Evolutionary conservation across 1,140 invertebrate genomes (phyloP).

Genomic region (Drosophila leontia): DNA sequence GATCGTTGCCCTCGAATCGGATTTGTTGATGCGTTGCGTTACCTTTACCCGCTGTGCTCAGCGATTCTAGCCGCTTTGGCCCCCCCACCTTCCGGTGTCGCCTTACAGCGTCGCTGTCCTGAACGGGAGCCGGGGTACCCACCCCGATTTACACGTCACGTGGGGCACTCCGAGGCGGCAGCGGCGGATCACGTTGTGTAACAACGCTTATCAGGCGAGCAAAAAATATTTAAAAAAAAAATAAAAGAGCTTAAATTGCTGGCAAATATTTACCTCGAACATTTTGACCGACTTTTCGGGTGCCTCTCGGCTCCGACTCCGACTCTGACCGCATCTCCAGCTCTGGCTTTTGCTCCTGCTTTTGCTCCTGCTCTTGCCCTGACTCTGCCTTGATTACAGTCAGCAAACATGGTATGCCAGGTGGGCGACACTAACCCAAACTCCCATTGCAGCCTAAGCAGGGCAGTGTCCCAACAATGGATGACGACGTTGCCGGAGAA

Average conservation of each 20-base stretch:
- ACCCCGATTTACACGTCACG: slow-evolving; percentile 8
- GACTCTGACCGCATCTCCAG: background rate
- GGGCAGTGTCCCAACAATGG: slow-evolving; percentile 23
- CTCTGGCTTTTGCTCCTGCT: background rate
- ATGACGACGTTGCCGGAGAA: slow-evolving; percentile 56
- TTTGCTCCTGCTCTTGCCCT: background rate
- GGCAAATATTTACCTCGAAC: slow-evolving; percentile 35
- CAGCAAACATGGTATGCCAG: slow-evolving; percentile 31
- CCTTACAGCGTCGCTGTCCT: background rate
- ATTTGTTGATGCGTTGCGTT: slow-evolving; percentile 1
- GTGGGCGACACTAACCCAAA: slow-evolving; percentile 11
- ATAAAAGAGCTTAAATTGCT: slow-evolving; percentile 2
- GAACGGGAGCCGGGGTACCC: background rate
- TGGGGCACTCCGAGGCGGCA: background rate
- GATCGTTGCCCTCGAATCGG: slow-evolving; percentile 11
- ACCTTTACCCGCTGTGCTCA: slow-evolving; percentile 8
- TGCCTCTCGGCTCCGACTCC: background rate
- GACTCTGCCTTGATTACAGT: slow-evolving; percentile 4
- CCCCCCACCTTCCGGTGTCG: slow-evolving; percentile 12
- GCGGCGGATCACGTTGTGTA: slow-evolving; percentile 17
- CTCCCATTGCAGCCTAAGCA: slow-evolving; percentile 12
- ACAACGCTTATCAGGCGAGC: slow-evolving; percentile 21
- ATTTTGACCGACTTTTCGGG: slow-evolving; percentile 44
- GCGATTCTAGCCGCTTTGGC: slow-evolving; percentile 20
- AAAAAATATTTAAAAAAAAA: background rate